These are phyloP conservation scores for Crambe crambe DNA, from an alignment of 37 sponge, comb jelly and placozoan species.

Conservation along the genomic window DNA sequence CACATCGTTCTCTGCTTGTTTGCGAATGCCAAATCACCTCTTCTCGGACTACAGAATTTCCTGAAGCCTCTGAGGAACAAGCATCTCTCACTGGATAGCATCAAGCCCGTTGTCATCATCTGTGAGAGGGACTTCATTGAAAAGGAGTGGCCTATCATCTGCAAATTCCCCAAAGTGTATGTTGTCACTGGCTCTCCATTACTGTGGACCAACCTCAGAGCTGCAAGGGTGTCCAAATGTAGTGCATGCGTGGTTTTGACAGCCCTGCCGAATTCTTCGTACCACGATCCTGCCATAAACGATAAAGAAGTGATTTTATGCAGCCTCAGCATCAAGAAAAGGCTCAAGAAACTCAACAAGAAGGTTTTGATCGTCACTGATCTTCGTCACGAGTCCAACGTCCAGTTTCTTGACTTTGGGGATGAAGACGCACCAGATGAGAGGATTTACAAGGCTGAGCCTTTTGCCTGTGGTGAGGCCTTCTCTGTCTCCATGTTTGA, in stretches of 20 bases:
- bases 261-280: neutral
- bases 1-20: slow-evolving; percentile 84
- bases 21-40: slow-evolving; percentile 54
- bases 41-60: slow-evolving; percentile 57
- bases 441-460: slow-evolving; percentile 39
- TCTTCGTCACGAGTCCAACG: slow-evolving; percentile 59
- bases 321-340: slow-evolving; percentile 47
- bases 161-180: slow-evolving; percentile 38
- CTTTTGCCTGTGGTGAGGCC: slow-evolving; percentile 69
- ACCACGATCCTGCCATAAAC: slow-evolving; percentile 35
- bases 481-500: slow-evolving; percentile 69
- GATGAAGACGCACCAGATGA: slow-evolving; percentile 63
- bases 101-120: slow-evolving; percentile 65
- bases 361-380: slow-evolving; percentile 51
- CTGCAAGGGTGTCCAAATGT: slow-evolving; percentile 41
- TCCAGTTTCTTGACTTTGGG: slow-evolving; percentile 77
- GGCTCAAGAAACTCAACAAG: neutral
- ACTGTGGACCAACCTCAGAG: slow-evolving; percentile 23
- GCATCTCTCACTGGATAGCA: neutral
- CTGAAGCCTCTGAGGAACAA: slow-evolving; percentile 49
- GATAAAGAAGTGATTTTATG: slow-evolving; percentile 82
- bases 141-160: slow-evolving; percentile 55
- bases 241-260: slow-evolving; percentile 61
- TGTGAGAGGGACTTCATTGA: slow-evolving; percentile 50
- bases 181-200: slow-evolving; percentile 67